Conservation (phyloP, 2,113 vertebrate species). For the Oceanodroma tethys region DNA sequence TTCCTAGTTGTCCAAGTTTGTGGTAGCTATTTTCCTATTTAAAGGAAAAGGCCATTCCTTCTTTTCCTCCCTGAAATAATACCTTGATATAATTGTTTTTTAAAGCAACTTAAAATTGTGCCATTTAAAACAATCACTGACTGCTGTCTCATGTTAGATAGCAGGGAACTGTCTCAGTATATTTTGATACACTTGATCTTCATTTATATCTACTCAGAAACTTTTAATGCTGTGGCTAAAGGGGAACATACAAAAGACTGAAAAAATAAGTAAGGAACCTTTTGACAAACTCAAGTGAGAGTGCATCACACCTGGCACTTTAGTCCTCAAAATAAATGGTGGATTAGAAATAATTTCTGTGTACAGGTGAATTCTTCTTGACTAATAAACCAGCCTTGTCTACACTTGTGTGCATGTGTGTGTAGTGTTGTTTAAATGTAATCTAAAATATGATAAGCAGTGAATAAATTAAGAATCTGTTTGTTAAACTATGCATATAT, state of each 20-base stretch:
- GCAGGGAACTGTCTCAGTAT: neutral
- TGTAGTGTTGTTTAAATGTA: conserved; percentile 46
- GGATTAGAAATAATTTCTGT: neutral
- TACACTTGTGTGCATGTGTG: neutral
- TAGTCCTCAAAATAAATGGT: neutral
- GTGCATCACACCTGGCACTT: neutral
- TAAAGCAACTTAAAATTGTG: neutral
- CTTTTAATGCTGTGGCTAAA: neutral
- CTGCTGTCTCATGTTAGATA: neutral
- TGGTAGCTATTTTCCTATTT: neutral
- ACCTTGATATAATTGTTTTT: neutral
- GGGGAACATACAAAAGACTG: neutral
- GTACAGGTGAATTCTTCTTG: neutral
- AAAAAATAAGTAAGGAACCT: neutral
- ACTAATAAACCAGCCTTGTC: neutral
- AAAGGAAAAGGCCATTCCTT: neutral
- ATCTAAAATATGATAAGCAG: conserved; percentile 48
- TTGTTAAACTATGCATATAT: conserved; percentile 51
- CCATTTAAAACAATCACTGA: neutral
- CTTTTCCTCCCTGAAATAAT: neutral
- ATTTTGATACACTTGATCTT: neutral
- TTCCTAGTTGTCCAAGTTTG: neutral
- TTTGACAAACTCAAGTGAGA: neutral
- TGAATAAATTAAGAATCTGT: conserved; percentile 65
- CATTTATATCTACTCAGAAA: neutral